Conservation (phyloP, 2,797 vertebrate genomes). For the Caiman crocodilus region DNA sequence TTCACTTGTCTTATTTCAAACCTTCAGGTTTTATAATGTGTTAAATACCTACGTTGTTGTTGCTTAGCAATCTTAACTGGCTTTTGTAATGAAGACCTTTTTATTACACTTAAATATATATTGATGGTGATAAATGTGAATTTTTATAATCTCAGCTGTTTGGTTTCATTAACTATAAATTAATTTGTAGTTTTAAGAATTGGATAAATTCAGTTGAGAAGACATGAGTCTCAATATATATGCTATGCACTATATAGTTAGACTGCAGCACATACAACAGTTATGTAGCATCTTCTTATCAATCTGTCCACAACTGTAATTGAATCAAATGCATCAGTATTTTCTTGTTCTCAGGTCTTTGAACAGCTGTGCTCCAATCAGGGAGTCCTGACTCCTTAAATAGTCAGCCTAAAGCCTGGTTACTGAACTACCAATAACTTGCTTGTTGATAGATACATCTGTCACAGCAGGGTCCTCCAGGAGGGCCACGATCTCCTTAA, state of each 20-base stretch:
- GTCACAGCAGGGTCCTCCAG: too few relatives aligned
- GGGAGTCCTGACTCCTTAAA: background rate
- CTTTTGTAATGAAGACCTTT: background rate
- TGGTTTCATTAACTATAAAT: background rate
- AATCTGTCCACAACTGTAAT: background rate
- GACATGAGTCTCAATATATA: background rate
- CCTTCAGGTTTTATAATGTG: background rate
- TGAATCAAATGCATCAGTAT: background rate
- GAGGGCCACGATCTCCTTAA: too few relatives aligned
- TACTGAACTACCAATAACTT: background rate
- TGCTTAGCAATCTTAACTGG: background rate
- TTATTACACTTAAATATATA: background rate
- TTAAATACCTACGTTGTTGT: background rate
- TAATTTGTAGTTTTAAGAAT: background rate
- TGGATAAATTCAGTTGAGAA: background rate
- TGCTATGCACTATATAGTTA: fast-evolving
- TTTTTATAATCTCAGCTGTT: background rate
- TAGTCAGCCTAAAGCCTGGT: background rate
- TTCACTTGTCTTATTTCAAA: background rate
- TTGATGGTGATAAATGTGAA: background rate
- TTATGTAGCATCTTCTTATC: background rate
- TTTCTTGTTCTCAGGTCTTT: background rate
- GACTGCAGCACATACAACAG: fast-evolving
- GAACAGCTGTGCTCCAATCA: background rate
- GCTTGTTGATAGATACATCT: background rate